These are phyloP conservation scores for Pseudomyrmex gracilis DNA, from an alignment of 1,140 invertebrate genomes.

Conservation along the genomic window DNA sequence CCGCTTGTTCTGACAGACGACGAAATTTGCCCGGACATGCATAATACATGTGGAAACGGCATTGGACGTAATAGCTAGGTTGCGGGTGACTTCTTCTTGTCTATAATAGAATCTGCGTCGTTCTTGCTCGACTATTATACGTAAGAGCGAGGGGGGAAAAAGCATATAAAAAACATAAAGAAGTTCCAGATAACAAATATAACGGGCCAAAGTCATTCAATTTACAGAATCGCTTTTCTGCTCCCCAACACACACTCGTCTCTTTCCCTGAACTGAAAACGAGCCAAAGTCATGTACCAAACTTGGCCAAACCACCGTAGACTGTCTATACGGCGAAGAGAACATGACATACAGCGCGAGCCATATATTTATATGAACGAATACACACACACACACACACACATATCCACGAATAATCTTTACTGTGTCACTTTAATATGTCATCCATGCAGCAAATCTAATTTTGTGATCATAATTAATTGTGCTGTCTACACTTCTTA, in stretches of 20 bases:
- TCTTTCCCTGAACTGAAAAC: conserved; percentile 72
- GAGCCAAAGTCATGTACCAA: conserved; percentile 78
- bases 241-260: conserved; percentile 29
- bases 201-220: conserved; percentile 82
- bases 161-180: conserved; percentile 81
- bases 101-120: conserved; percentile 85
- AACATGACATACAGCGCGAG: conserved; percentile 37
- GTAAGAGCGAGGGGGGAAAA: neutral
- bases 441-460: neutral
- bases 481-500: too few relatives aligned
- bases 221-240: conserved; percentile 80
- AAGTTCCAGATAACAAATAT: conserved; percentile 80
- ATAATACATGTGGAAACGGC: conserved; percentile 83
- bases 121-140: conserved; percentile 76
- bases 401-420: neutral
- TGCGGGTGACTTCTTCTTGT: conserved; percentile 81
- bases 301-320: conserved; percentile 75
- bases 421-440: conserved; percentile 22
- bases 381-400: too few relatives aligned
- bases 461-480: conserved; percentile 15
- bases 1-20: conserved; percentile 77
- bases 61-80: conserved; percentile 75
- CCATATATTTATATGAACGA: conserved; percentile 30
- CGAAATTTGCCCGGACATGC: conserved; percentile 83
- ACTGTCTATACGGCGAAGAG: conserved; percentile 47